Percentiles rank a stretch among this genome's conserved stretches.
Conservation (phyloP, 2,113 vertebrate species). For the Anguilla japonica region DNA sequence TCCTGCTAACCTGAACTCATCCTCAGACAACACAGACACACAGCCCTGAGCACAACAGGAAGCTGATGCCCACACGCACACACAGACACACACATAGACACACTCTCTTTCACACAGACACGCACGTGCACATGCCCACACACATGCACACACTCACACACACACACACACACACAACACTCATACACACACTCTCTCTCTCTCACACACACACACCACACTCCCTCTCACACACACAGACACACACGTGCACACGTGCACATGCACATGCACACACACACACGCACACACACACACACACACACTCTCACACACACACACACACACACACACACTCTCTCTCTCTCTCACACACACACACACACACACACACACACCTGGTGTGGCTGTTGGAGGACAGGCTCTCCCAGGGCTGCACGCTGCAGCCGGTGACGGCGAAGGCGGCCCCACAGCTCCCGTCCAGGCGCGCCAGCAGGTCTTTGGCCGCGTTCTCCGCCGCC, state of each 20-base stretch:
- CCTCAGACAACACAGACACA: not conserved
- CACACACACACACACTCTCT: not conserved
- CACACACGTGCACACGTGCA: not conserved
- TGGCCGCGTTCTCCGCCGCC: conserved; percentile 81
- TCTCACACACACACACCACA: not conserved
- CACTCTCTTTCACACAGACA: not conserved
- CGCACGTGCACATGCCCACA: not conserved
- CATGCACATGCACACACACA: not conserved
- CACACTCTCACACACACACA: conserved; percentile 46
- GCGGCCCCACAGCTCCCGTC: conserved; percentile 82
- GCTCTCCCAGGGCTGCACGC: conserved; percentile 82
- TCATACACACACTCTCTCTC: too few species aligned
- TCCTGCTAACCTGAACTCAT: too few species aligned
- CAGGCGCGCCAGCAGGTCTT: conserved; percentile 79
- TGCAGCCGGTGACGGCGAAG: conserved; percentile 73
- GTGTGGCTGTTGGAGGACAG: conserved; percentile 87
- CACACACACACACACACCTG: conserved; percentile 63
- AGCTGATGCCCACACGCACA: not conserved
- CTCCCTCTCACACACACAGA: not conserved
- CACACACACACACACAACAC: too few species aligned
- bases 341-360: conserved; percentile 4
- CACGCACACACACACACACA: not conserved
- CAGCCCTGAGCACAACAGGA: too few species aligned
- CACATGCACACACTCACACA: not conserved
- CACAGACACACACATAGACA: not conserved